Evolutionary conservation across 2,888 invertebrate species (phyloP), one percentile per base, ranked within the genome.

Genomic region (Drosophila mercatorum): DNA sequence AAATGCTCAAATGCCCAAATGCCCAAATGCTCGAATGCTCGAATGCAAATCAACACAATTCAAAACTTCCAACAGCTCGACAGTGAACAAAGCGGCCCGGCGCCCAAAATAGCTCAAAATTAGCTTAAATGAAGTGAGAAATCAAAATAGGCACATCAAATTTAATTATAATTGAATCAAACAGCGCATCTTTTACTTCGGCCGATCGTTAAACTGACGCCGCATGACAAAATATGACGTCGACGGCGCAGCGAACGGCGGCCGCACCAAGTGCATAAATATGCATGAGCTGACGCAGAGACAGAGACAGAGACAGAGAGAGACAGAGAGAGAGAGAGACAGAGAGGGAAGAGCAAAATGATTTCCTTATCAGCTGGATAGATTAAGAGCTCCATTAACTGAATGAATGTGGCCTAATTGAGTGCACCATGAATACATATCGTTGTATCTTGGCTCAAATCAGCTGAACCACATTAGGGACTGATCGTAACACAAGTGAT

Each of bases 51-150:
- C 65, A 52, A 52, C 41, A 26, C 41, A 26, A 67, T 65, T 73
- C 63, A 76, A 80, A 80, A 72, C 51, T 62, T 52, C 65, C 46
- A 58, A 75, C 61, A 47, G 11, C 53, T 14, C 72, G 55, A 76
- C 62, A 55, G 55, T 47, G 73, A 72, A 80, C 78, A 80, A 78
- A 80, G 77, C 80, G 64, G 52, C 36, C 69, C 71, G 77, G 60
- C 77, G 78, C 77, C 72, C 61, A 10, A 78, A 78, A 77, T 77
- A 68, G 80, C 64, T 80, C 46, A 56, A 84, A 84, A 84, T 84
- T 87, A 89, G 85, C 84, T 79, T 89, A 89, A 84, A 84, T 87
- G 88, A 84, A 84, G 84, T 87, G 88, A 84, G 78, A 84, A 84
- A 88, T 84, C 81, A 83, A 84, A 87, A 86, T 88, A 88, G 87